Evolutionary conservation across 2,888 invertebrate genomes (phyloP), one percentile per base, ranked within the genome.

Genomic region (Diarsia brunnea): DNA sequence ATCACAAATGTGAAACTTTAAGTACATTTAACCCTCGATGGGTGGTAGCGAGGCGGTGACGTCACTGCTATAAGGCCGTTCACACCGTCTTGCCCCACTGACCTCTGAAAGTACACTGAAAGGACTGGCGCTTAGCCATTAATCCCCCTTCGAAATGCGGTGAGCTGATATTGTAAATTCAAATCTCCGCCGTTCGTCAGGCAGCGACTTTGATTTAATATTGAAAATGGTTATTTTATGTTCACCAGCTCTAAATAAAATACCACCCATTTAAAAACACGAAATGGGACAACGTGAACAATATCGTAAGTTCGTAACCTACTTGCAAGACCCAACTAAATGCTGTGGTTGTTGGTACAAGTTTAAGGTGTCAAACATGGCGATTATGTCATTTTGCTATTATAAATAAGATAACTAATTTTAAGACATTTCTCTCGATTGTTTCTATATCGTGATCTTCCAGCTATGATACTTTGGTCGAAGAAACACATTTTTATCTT

Each of bases 61-160:
- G 90, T 90, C 89, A 92, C 85, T 75, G 75, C 84, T 82, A 82
- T 84, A 88, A 89, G 92, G 92, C 87, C 92, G 83, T 91, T 92
- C 89, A 91, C 90, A 85, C 88, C 85, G 87, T 87, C 86, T 89
- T 91, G 92, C 81, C 92, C 92, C 89, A 92, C 87, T 91, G 86
- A 90, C 90, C 90, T 85, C 83, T 82, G 83, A 81, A 66, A 79
- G 80, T 79, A 81, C 81, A 78, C 85, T 86, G 85, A 85, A 89
- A 87, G 87, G 82, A 87, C 84, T 82, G 78, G 58, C 71, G 81
- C 73, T 82, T 58, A 87, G 82, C 84, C 84, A 88, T 86, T 85
- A 88, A 87, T 85, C 83, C 81, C 79, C 75, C 71, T 69, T 84
- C 74, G 75, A 79, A 88, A 83, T 79, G 69, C 74, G 79, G 75